Evolutionary conservation across 2,797 vertebrate genomes (phyloP), one percentile per base, ranked within the genome.

Genomic region (Sebastes elongatus): DNA sequence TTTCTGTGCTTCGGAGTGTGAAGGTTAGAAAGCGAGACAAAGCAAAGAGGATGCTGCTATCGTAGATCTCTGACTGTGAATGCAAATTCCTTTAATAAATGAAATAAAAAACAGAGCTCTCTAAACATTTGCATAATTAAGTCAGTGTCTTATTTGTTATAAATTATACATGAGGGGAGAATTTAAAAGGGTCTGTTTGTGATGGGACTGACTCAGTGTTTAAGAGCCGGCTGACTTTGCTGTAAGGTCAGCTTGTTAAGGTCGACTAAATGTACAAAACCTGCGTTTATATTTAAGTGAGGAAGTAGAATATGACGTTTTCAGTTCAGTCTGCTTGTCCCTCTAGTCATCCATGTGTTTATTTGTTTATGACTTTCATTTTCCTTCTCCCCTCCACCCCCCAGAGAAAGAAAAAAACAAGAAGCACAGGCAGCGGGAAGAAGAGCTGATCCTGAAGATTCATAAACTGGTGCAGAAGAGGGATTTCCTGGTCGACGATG

Each of bases 401-500:
- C 8, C 93, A 99, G 98, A 99, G 85, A 97, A 97, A 93, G 97
- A 97, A 14, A 99, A 99, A 92, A 97, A 81, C 11, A 98, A 97
- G 90, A 94, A 96, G 80, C 96, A 98, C 85, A 96, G 93, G 85
- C 97, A 98, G 93, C 94, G 93, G 80, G 99, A 99, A 68, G 98
- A 99, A 32, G 97, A 98, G 80, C 86, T 99, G 66, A 98, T 99
- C 89, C 97, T 97, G 93, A 99, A 98, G 95, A 99, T 99, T 85
- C 98, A 99, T 77, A 97, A 97, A 79, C 93, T 99, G 93, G 99
- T 99, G 80, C 97, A 99, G 92, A 98, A 99, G 94, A 97, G 99
- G 88, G 99, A 99, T 88, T 99, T 99, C 92, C 96, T 99, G 86
- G 99, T 99, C 33, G 99, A 99, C 0, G 99, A 99, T 1, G 98